phyloP scores from a whole-genome alignment of 2,888 invertebrate species.

The Lochmaea capreae region DNA sequence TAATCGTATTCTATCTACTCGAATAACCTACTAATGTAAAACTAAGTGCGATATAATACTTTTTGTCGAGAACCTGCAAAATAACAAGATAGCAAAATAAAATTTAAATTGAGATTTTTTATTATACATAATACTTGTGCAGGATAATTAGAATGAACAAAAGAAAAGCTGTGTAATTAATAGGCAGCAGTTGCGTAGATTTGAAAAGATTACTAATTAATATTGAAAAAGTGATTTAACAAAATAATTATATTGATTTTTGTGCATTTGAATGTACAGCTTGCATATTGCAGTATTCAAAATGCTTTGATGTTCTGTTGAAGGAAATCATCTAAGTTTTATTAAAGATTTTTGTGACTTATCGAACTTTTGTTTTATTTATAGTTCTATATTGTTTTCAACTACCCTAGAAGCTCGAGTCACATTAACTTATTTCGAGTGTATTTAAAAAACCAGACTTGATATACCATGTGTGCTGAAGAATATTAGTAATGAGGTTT shows the following conservation, averaged over 20 bases:
- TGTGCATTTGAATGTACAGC: background rate
- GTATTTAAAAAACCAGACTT: background rate
- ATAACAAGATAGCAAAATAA: background rate
- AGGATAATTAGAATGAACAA: too few species aligned
- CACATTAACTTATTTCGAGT: background rate
- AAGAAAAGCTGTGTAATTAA: too few species aligned
- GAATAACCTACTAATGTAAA: background rate
- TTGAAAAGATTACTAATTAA: too few species aligned
- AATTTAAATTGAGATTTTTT: background rate
- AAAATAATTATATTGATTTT: background rate
- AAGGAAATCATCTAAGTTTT: background rate
- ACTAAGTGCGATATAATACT: background rate
- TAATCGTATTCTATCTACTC: background rate
- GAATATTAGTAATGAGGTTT: too few species aligned
- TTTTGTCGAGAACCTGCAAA: background rate
- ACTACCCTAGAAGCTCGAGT: background rate
- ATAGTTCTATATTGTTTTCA: background rate
- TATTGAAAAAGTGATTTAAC: too few species aligned
- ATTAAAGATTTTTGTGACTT: background rate
- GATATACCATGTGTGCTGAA: background rate
- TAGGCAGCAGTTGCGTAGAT: too few species aligned
- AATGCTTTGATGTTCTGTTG: background rate
- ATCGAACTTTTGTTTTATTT: background rate
- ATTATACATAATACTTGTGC: too few species aligned
- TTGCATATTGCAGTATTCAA: background rate